Conservation (phyloP, 92 coral and sea anemone species). For the Porites divaricata region DNA sequence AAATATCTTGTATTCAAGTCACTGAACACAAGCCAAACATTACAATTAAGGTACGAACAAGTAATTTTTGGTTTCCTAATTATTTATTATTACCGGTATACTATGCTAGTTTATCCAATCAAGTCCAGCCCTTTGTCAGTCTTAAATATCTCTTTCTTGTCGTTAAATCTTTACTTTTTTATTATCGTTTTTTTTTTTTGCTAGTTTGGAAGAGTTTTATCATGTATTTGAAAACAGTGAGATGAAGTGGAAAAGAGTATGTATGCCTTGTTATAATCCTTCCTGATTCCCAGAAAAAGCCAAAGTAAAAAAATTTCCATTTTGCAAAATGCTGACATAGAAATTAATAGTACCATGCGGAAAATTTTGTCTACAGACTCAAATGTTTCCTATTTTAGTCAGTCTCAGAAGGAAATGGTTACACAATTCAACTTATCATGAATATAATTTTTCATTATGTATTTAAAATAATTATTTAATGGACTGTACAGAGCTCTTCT, state of each 20-base stretch:
- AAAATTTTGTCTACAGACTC: too few species aligned
- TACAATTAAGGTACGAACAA: slow-evolving; percentile 62
- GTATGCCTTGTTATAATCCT: not conserved
- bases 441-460: too few species aligned
- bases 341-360: too few species aligned
- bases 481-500: too few species aligned
- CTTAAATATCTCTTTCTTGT: not conserved
- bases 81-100: too few species aligned
- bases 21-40: slow-evolving; percentile 62
- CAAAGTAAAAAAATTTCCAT: too few species aligned
- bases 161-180: not conserved
- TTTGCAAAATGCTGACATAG: too few species aligned
- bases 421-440: too few species aligned
- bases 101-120: not conserved
- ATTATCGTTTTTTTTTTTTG: not conserved
- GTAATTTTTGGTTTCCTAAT: not conserved
- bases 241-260: slow-evolving; percentile 87
- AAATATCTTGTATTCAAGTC: slow-evolving; percentile 82
- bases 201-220: slow-evolving; percentile 85
- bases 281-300: too few species aligned
- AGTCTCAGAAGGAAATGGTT: too few species aligned
- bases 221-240: slow-evolving; percentile 81
- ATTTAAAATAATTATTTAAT: too few species aligned
- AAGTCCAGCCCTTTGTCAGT: not conserved
- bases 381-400: too few species aligned